phyloP scores from a whole-genome alignment of 2,797 vertebrate species.

The Pangasius krempfi region DNA sequence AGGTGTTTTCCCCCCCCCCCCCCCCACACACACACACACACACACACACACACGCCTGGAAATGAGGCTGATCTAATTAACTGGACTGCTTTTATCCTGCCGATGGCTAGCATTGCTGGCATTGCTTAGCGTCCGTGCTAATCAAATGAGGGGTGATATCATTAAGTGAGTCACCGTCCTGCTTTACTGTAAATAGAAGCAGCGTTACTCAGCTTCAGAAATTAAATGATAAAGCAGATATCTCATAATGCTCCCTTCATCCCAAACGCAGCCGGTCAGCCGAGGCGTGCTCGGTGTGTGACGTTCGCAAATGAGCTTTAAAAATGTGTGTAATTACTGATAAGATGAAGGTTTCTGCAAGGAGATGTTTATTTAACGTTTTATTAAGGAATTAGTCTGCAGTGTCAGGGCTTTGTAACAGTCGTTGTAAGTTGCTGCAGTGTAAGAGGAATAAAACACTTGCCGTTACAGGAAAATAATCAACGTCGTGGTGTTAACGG shows the following conservation, averaged over 20 bases:
- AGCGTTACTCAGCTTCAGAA: neutral
- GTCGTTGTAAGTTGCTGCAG: too few species aligned
- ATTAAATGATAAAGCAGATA: neutral
- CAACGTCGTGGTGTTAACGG: neutral
- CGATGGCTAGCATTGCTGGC: constrained; percentile 8
- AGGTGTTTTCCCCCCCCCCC: neutral
- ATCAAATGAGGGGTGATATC: constrained; percentile 38
- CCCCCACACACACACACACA: constrained; percentile 10
- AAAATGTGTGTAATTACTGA: neutral
- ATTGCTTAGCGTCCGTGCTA: neutral
- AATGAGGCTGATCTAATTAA: constrained; percentile 24
- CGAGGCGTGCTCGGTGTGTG: neutral
- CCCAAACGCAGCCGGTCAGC: neutral
- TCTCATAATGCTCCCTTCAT: neutral
- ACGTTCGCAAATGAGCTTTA: neutral
- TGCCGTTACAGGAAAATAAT: neutral
- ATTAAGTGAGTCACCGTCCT: constrained; percentile 28
- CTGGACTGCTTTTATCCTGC: constrained; percentile 15
- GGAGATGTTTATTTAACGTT: neutral
- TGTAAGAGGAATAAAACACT: neutral
- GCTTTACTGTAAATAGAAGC: constrained; percentile 22
- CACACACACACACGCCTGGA: constrained; percentile 7
- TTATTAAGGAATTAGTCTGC: constrained; percentile 5
- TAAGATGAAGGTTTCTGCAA: neutral
- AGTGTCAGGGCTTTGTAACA: neutral